phyloP scores from a whole-genome alignment of 2,113 vertebrate species.

The Triplophysa siluroides region DNA sequence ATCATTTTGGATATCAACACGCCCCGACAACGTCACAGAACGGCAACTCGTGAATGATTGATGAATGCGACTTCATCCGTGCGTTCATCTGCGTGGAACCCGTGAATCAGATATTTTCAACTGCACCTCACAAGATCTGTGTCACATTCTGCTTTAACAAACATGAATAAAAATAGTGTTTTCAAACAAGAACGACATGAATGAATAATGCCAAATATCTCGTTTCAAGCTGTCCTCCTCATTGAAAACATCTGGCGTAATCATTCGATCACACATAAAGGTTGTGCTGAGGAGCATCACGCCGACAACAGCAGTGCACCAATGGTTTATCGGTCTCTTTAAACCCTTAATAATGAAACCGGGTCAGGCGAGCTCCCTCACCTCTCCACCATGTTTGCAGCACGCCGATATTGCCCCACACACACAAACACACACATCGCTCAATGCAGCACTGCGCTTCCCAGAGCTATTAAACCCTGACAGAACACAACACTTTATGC shows the following conservation, averaged over 20 bases:
- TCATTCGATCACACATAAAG: slow-evolving; percentile 17
- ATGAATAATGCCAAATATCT: no score
- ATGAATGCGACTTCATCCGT: no score
- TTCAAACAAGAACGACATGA: no score
- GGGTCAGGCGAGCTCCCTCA: slow-evolving; percentile 30
- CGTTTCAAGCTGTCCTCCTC: background rate
- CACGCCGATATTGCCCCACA: slow-evolving; percentile 35
- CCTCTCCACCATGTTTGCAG: slow-evolving; percentile 41
- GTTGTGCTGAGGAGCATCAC: slow-evolving; percentile 13
- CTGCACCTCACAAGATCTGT: no score
- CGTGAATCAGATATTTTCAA: no score
- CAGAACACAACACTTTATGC: slow-evolving; percentile 47
- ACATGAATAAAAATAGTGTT: no score
- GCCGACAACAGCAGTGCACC: background rate
- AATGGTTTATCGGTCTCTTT: slow-evolving; percentile 42
- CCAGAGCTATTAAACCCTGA: slow-evolving; percentile 65
- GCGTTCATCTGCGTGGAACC: no score
- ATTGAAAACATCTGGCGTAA: slow-evolving; percentile 26
- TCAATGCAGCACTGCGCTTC: slow-evolving; percentile 44
- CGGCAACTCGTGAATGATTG: no score
- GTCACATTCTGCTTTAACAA: no score
- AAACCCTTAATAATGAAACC: slow-evolving; percentile 39
- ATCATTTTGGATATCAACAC: no score
- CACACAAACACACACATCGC: slow-evolving; percentile 38
- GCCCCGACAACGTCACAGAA: no score